Evolutionary conservation across 2,797 vertebrate genomes (phyloP).

Genomic region (Eulemur albifrons): DNA sequence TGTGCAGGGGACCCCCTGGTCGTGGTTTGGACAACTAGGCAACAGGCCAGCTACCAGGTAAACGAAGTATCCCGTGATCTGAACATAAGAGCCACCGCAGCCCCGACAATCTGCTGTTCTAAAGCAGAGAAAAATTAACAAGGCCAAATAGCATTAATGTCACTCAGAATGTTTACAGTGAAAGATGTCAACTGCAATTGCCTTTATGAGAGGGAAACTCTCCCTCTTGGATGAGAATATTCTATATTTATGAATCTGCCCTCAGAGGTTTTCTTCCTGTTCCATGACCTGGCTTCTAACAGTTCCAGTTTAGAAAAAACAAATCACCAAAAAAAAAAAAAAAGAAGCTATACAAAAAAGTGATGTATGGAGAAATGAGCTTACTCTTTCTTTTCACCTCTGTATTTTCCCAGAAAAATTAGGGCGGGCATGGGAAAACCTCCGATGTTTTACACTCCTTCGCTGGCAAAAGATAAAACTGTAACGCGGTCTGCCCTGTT

Average conservation of each 20-base stretch:
- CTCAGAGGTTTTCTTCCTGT: background rate
- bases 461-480: accelerated
- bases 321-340: background rate
- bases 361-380: background rate
- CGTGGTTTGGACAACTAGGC: background rate
- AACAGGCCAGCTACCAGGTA: background rate
- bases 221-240: background rate
- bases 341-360: background rate
- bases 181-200: background rate
- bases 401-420: background rate
- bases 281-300: background rate
- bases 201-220: background rate
- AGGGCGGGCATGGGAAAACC: background rate
- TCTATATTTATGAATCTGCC: background rate
- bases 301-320: background rate
- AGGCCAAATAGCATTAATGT: background rate
- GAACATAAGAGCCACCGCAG: background rate
- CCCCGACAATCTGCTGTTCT: background rate
- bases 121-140: background rate
- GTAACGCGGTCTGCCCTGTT: accelerated
- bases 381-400: background rate
- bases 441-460: background rate
- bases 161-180: background rate
- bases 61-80: background rate
- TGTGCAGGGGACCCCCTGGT: background rate